Conservation (phyloP, 2,888 invertebrate species). For the Atherix ibis region DNA sequence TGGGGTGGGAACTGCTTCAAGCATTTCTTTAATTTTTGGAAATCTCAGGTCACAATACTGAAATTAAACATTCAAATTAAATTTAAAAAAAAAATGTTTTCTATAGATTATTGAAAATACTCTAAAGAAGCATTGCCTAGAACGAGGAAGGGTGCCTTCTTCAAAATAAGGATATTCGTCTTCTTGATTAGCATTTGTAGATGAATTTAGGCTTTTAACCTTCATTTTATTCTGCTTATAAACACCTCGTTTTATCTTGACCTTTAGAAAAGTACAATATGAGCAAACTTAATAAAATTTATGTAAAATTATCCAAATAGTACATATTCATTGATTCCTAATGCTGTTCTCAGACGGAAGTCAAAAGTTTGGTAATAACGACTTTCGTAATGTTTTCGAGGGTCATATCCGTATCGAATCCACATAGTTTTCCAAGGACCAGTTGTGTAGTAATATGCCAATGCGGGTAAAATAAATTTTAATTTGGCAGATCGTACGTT, state of each 20-base stretch:
- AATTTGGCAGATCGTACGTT: constrained; percentile 44
- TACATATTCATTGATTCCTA: constrained; percentile 26
- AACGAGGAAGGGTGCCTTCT: constrained; percentile 61
- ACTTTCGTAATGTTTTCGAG: constrained; percentile 59
- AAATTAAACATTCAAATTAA: constrained; percentile 11
- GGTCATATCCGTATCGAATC: constrained; percentile 84
- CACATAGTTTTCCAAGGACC: constrained; percentile 92
- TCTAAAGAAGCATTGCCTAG: constrained; percentile 81
- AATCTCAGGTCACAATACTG: constrained; percentile 67
- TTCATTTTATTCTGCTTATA: too few species aligned
- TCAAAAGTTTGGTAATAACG: constrained; percentile 81
- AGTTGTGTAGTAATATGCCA: constrained; percentile 70
- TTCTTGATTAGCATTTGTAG: not conserved
- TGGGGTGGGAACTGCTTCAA: constrained; percentile 47
- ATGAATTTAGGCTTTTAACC: too few species aligned
- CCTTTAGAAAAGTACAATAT: too few species aligned
- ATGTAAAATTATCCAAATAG: constrained; percentile 4
- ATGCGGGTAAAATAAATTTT: constrained; percentile 63
- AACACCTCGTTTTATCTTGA: too few species aligned
- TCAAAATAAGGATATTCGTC: constrained; percentile 37
- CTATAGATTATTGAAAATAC: too few species aligned
- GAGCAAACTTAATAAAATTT: not conserved
- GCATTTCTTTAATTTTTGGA: constrained; percentile 62
- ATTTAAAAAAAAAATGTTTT: too few species aligned
- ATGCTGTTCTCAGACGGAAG: constrained; percentile 41